phyloP scores from a whole-genome alignment of 2,888 invertebrate species.

The Tineola bisselliella region DNA sequence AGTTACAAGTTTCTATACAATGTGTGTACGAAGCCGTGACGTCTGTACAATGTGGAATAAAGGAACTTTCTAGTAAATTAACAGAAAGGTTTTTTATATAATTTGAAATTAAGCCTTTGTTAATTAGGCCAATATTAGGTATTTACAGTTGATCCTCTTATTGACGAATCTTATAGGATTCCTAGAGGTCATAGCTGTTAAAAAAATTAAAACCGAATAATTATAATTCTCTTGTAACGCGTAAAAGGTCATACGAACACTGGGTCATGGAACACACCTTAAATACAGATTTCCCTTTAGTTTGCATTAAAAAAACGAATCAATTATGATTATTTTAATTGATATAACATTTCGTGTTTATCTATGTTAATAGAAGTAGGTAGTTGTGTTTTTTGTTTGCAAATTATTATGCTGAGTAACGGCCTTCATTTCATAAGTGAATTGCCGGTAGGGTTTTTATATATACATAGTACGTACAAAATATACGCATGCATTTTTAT shows the following conservation, averaged over 20 bases:
- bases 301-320: background rate
- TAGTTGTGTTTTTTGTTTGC: background rate
- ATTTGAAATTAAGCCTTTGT: too few species aligned
- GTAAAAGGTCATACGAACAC: too few species aligned
- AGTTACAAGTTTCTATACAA: background rate
- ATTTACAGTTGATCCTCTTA: too few species aligned
- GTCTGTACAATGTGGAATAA: background rate
- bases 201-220: too few species aligned
- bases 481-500: too few species aligned
- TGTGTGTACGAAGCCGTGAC: background rate
- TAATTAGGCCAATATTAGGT: too few species aligned
- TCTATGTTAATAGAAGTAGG: background rate
- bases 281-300: background rate
- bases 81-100: too few species aligned
- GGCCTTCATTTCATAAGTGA: background rate
- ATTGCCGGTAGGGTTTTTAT: background rate
- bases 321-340: background rate
- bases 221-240: too few species aligned
- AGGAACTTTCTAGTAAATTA: background rate
- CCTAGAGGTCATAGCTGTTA: too few species aligned
- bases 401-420: background rate
- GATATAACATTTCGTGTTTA: background rate
- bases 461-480: too few species aligned
- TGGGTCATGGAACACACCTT: too few species aligned
- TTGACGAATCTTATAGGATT: too few species aligned